Evolutionary conservation across 2,888 invertebrate species (phyloP).

Genomic region (Sphinx pinastri): DNA sequence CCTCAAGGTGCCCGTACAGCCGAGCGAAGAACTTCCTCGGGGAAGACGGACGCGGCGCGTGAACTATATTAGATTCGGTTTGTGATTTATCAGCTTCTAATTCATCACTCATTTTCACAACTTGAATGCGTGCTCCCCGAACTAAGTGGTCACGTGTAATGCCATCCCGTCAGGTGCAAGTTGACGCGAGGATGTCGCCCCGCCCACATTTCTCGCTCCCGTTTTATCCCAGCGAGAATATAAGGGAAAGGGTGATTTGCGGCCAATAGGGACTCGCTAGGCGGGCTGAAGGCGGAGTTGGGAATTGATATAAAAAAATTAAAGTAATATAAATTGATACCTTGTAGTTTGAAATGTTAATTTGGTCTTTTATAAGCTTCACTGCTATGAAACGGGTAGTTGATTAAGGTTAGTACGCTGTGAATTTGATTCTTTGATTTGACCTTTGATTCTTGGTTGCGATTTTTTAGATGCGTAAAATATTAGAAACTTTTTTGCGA

Average conservation of each 20-base stretch:
- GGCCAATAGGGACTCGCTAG: slow-evolving; percentile 57
- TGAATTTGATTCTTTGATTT: too few relatives aligned
- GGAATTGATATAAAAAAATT: slow-evolving; percentile 23
- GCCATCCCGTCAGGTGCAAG: slow-evolving; percentile 63
- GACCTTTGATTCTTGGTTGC: not conserved
- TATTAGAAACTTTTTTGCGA: too few relatives aligned
- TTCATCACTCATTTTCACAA: slow-evolving; percentile 54
- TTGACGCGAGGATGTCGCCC: slow-evolving; percentile 48
- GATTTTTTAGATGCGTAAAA: not conserved
- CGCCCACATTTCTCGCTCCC: slow-evolving; percentile 55
- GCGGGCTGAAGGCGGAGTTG: slow-evolving; percentile 60
- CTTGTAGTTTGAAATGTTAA: too few relatives aligned
- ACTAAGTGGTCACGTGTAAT: slow-evolving; percentile 63
- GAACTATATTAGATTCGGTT: slow-evolving; percentile 52
- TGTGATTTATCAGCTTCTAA: slow-evolving; percentile 39
- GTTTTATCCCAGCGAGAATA: slow-evolving; percentile 51
- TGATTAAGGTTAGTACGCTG: too few relatives aligned
- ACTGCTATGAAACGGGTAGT: too few relatives aligned
- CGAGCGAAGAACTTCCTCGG: slow-evolving; percentile 92
- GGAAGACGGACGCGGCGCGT: slow-evolving; percentile 86
- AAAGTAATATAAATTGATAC: not conserved
- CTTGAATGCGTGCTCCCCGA: slow-evolving; percentile 55
- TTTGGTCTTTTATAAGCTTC: not conserved
- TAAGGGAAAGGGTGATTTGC: slow-evolving; percentile 52
- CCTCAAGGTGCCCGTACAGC: slow-evolving; percentile 90